These are phyloP conservation scores for Cryptus armator DNA, from an alignment of 2,888 invertebrate genomes.

Conservation along the genomic window DNA sequence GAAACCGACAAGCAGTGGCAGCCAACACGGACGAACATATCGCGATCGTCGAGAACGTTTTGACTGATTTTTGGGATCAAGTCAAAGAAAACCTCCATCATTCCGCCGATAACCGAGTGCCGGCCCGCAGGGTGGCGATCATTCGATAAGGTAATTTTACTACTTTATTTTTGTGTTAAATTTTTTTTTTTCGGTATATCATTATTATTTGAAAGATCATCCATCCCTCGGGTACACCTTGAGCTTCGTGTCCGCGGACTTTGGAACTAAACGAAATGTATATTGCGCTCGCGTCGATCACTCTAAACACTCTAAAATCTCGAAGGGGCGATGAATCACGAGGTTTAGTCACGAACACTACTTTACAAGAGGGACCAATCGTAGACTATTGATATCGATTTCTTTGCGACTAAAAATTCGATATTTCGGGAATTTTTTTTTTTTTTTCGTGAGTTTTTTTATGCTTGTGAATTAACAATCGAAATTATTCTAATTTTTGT, in stretches of 20 bases:
- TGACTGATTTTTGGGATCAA: slow-evolving; percentile 85
- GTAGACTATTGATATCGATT: background rate
- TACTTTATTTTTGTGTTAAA: background rate
- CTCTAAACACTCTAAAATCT: background rate
- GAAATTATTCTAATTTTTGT: too few species aligned
- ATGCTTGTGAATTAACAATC: too few species aligned
- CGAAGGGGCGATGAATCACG: slow-evolving; percentile 43
- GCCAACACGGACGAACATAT: slow-evolving; percentile 70
- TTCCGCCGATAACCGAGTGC: slow-evolving; percentile 92
- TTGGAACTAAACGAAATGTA: slow-evolving; percentile 7
- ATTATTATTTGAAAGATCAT: slow-evolving; percentile 17
- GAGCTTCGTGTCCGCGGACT: slow-evolving; percentile 14
- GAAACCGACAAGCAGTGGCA: slow-evolving; percentile 78
- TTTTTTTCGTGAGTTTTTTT: too few species aligned
- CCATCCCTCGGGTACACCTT: background rate
- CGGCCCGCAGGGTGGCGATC: slow-evolving; percentile 92
- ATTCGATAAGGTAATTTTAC: slow-evolving; percentile 81
- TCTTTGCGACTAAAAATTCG: background rate
- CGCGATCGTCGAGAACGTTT: slow-evolving; percentile 72
- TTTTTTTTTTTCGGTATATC: slow-evolving; percentile 1
- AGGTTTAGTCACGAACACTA: background rate
- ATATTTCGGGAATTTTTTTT: background rate
- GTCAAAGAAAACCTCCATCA: slow-evolving; percentile 90
- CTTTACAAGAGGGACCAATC: background rate
- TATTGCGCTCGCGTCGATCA: background rate